phyloP scores from a whole-genome alignment of 2,113 vertebrate genomes.

The Dicrurus megarhynchus region DNA sequence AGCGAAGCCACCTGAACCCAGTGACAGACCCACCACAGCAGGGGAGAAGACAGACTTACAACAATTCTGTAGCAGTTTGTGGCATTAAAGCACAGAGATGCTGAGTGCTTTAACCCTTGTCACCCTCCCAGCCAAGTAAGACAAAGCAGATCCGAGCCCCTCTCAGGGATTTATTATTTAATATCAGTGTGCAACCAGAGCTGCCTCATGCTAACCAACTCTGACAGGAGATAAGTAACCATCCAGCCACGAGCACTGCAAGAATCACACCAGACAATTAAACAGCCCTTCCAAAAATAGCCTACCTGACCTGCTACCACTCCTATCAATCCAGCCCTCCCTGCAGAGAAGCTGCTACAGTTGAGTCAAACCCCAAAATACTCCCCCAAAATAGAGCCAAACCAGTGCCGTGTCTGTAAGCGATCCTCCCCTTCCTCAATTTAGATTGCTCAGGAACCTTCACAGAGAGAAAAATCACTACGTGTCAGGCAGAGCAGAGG shows the following conservation, averaged over 20 bases:
- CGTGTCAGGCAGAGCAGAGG: slow-evolving; percentile 3
- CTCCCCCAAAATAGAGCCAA: slow-evolving; percentile 22
- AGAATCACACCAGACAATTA: slow-evolving; percentile 20
- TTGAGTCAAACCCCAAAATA: slow-evolving; percentile 36
- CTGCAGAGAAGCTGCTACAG: slow-evolving; percentile 9
- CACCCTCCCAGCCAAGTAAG: neutral
- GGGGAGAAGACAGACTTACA: fast-evolving
- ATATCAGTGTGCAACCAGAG: neutral
- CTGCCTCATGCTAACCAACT: neutral
- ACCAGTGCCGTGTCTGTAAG: neutral
- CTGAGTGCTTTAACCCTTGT: fast-evolving
- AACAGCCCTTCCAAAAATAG: slow-evolving; percentile 20
- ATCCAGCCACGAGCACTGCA: neutral
- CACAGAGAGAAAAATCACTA: neutral
- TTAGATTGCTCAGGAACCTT: neutral
- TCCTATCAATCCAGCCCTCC: slow-evolving; percentile 5
- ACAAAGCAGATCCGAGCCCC: neutral
- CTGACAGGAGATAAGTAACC: neutral
- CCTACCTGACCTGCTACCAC: slow-evolving; percentile 15
- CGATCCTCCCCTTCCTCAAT: slow-evolving; percentile 42
- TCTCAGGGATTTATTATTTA: neutral
- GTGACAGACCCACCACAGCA: fast-evolving
- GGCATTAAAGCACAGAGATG: neutral
- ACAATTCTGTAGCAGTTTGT: neutral
- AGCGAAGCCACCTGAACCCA: fast-evolving